Evolutionary conservation across 2,113 vertebrate genomes (phyloP).

Genomic region (Tor tambroides): DNA sequence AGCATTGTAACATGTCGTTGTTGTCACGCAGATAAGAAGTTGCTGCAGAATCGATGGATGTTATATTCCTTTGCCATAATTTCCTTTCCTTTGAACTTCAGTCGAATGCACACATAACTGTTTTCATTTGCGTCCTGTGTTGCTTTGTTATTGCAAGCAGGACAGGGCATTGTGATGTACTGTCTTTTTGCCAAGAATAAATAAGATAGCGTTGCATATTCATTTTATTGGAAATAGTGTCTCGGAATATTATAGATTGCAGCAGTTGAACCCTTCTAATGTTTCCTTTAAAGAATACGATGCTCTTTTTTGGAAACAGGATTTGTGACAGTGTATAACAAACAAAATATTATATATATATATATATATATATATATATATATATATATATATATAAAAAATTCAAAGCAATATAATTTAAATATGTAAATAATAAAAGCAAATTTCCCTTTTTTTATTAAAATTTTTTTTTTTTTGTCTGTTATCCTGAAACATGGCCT

Average conservation of each 20-base stretch:
- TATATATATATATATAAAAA: no score
- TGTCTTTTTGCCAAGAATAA: not conserved
- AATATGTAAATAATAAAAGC: no score
- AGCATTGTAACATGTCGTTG: not conserved
- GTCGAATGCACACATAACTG: not conserved
- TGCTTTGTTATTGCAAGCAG: not conserved
- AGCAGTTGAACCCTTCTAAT: not conserved
- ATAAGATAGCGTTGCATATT: not conserved
- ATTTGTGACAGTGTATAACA: no score
- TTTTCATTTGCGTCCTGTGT: not conserved
- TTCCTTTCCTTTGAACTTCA: not conserved
- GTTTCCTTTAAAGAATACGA: not conserved
- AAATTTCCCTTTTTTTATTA: no score
- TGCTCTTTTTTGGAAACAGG: not conserved
- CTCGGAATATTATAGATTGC: not conserved
- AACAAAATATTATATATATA: no score
- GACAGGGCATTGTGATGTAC: not conserved
- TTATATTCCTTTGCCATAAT: not conserved
- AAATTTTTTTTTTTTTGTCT: not conserved
- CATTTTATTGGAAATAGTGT: not conserved
- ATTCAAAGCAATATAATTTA: no score
- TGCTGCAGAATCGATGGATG: not conserved
- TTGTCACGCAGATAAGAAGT: constrained; percentile 32
- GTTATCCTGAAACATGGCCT: no score
- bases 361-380: no score